Base-by-base conservation (phyloP, 2,113 vertebrate genomes). In the Otolemur garnettii region DNA sequence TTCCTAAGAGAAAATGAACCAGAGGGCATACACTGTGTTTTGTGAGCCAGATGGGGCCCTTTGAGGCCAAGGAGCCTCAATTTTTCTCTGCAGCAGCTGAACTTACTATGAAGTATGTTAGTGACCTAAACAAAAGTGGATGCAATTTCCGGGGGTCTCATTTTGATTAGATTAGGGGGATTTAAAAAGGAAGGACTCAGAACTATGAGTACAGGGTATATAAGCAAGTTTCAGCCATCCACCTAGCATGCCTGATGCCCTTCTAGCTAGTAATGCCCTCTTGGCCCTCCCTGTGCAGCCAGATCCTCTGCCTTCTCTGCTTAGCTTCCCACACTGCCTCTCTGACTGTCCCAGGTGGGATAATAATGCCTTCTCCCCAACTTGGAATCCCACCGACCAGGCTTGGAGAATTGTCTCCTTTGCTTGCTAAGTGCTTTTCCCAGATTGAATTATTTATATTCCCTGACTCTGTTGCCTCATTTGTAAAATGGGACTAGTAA, bases 41-140 rank as follows among this genome's bases (percentile, higher is more conserved):
- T 45, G 42, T 91, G 94, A 97, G 91, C 78, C 91, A 96, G 91
- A 94, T 84, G 78, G 88, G 93, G 71, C 26, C 91, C 91, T 87
- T 59, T 24, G 77, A 77, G 91, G 28, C 81, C 88, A 93, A 91
- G 57, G 89, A 87, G 62, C 3, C 75, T 50, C 88, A 64, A 83
- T 53, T 78, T 93, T 95, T 80, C 42, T 96, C 24, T 77, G 68
- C 12, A 59, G 15, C 66, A 66, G 35, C 64, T 92, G 74, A 96
- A 38, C 82, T 69, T 94, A 42, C 42, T 72, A 42, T 38, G 74
- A 96, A 71, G 35, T 71, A 59, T 72, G 90, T 93, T 79, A 97
- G 78, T 86, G 83, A 87, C 82, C 50, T 84, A 77, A 87, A 84
- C 24, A 80, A 30, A 83, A 85, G 19, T 26, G 1, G 17, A 62